These are phyloP conservation scores for Protonibea diacanthus DNA, from an alignment of 2,797 vertebrate species.

Conservation along the genomic window DNA sequence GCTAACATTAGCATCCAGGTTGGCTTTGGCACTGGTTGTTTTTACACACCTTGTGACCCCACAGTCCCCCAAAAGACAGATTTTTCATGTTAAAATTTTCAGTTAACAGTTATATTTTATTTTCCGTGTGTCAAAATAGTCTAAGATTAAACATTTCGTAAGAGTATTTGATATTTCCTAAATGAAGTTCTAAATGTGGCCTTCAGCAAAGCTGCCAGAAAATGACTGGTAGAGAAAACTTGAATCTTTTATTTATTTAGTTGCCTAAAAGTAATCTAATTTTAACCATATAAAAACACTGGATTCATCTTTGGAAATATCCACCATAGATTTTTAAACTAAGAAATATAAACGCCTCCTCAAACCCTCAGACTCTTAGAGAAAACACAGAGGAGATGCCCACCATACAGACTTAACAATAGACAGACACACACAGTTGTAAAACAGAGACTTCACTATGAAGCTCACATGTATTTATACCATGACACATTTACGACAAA, in stretches of 20 bases:
- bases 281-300: not conserved
- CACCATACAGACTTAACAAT: not conserved
- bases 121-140: not conserved
- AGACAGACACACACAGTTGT: conserved; percentile 17
- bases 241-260: conserved; percentile 9
- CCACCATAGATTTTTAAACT: not conserved
- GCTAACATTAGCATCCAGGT: not conserved
- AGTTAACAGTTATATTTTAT: not conserved
- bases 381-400: not conserved
- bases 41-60: not conserved
- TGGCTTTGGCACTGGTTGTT: not conserved
- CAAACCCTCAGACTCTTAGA: not conserved
- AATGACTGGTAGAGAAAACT: not conserved
- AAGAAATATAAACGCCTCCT: not conserved
- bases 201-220: not conserved
- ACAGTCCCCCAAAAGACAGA: no score
- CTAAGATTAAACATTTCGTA: not conserved
- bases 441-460: conserved; percentile 33
- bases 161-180: not conserved
- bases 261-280: not conserved
- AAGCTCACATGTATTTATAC: conserved; percentile 42
- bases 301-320: not conserved
- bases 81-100: conserved; percentile 1
- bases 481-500: conserved; percentile 69
- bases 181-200: not conserved